A percentile compares a stretch with the other conserved stretches of the same genome.
phyloP scores from a whole-genome alignment of 2,113 vertebrate genomes.

The Sakesphorus luctuosus region DNA sequence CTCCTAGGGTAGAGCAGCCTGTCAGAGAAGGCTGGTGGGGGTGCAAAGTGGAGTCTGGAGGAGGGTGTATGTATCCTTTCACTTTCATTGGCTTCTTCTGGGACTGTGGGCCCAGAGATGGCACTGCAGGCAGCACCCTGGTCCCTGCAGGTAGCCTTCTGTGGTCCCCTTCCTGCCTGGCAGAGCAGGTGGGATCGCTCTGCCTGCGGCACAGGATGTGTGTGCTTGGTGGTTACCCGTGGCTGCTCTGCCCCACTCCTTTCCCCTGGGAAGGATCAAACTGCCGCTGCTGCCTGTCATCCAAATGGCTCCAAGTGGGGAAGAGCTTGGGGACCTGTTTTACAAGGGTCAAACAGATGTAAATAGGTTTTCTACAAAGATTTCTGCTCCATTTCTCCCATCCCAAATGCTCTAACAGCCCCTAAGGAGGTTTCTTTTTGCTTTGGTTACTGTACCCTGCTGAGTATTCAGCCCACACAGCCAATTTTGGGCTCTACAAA shows the following conservation, averaged over 20 bases:
- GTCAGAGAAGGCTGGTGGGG: not conserved
- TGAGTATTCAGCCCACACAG: constrained; percentile 50
- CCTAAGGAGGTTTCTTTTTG: constrained; percentile 44
- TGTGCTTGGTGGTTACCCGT: not conserved
- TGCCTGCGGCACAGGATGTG: not conserved
- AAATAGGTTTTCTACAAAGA: constrained; percentile 38
- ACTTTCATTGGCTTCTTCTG: constrained; percentile 24
- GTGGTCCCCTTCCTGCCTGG: not conserved
- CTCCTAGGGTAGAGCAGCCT: not conserved
- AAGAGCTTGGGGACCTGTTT: constrained; percentile 22
- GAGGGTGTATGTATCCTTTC: not conserved
- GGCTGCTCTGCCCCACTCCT: not conserved
- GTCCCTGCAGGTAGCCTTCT: not conserved
- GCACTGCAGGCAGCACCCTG: not conserved
- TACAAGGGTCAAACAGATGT: constrained; percentile 49
- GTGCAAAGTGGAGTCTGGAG: not conserved
- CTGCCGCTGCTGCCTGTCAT: not conserved
- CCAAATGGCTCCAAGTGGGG: not conserved
- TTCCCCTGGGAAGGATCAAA: not conserved
- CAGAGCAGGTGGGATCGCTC: not conserved
- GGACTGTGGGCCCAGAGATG: not conserved
- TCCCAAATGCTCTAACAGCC: not conserved
- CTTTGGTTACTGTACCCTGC: constrained; percentile 30
- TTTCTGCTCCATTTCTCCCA: constrained; percentile 23
- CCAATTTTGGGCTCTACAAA: constrained; percentile 21